Evolutionary conservation across 2,888 invertebrate species (phyloP).

Genomic region (Ennomos fuscantarius): DNA sequence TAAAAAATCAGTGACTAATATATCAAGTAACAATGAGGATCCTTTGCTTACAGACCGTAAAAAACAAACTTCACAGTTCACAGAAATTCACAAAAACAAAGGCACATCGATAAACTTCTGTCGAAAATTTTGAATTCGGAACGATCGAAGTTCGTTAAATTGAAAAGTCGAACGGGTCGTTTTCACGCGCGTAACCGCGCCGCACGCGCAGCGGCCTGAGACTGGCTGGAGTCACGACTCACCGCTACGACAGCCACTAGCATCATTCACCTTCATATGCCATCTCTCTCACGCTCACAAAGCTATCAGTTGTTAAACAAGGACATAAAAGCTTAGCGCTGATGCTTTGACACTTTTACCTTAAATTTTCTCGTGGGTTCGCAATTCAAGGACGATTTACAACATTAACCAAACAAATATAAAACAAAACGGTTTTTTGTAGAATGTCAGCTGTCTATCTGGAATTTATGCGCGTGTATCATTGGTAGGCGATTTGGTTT

Average conservation of each 20-base stretch:
- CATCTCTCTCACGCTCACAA: constrained; percentile 54
- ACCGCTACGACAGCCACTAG: constrained; percentile 43
- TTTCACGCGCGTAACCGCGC: constrained; percentile 62
- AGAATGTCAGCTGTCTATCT: constrained; percentile 62
- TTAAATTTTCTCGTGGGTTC: constrained; percentile 58
- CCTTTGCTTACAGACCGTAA: constrained; percentile 38
- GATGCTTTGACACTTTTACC: constrained; percentile 39
- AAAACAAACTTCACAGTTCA: constrained; percentile 50
- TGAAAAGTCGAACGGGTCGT: constrained; percentile 54
- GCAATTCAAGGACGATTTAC: constrained; percentile 77
- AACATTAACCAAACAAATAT: constrained; percentile 59
- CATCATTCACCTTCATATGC: constrained; percentile 62
- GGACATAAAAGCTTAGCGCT: constrained; percentile 54
- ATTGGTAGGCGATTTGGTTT: constrained; percentile 23
- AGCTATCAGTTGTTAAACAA: constrained; percentile 51
- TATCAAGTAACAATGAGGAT: constrained; percentile 33
- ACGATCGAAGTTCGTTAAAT: constrained; percentile 61
- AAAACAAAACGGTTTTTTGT: constrained; percentile 54
- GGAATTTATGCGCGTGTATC: constrained; percentile 24
- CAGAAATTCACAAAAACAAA: constrained; percentile 51
- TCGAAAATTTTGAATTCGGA: constrained; percentile 58
- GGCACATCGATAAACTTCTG: constrained; percentile 73
- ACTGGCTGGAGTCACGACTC: constrained; percentile 73
- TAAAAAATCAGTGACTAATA: constrained; percentile 56
- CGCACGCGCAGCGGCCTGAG: constrained; percentile 76